Evolutionary conservation across 1,140 invertebrate species (phyloP).

Genomic region (Penaeus indicus): DNA sequence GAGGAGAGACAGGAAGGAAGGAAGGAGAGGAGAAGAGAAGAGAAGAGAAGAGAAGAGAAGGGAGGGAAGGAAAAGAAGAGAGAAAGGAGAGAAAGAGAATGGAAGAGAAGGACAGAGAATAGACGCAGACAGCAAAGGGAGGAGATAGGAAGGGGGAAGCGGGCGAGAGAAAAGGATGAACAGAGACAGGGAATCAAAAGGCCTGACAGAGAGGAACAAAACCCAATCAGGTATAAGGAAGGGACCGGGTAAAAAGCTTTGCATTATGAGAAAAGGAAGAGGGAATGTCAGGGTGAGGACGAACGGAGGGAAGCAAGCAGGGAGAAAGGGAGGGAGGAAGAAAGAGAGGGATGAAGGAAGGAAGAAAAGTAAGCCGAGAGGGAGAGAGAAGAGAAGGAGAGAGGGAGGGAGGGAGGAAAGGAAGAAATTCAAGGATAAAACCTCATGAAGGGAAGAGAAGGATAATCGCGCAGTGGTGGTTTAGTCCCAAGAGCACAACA

Average conservation of each 20-base stretch:
- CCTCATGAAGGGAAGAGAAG: too few relatives aligned
- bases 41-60: not conserved
- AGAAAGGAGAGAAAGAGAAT: not conserved
- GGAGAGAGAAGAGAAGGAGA: not conserved
- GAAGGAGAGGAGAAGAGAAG: not conserved
- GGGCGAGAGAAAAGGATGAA: not conserved
- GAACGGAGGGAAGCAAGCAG: constrained; percentile 16
- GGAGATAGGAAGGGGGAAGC: not conserved
- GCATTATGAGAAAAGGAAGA: not conserved
- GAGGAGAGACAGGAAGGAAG: not conserved
- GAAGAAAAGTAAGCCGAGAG: not conserved
- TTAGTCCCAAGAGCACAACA: too few relatives aligned
- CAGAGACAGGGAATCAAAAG: not conserved
- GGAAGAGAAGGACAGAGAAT: not conserved
- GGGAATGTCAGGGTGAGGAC: not conserved
- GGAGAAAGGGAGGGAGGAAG: constrained; percentile 10
- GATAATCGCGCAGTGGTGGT: too few relatives aligned
- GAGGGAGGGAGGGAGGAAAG: not conserved
- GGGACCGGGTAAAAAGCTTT: not conserved
- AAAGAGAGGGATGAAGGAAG: not conserved
- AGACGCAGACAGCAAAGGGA: not conserved
- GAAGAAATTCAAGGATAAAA: too few relatives aligned
- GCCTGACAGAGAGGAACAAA: not conserved
- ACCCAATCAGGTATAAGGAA: not conserved
- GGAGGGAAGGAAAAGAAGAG: not conserved